Evolutionary conservation across 2,113 vertebrate species (phyloP), one percentile per base, ranked within the genome.

Genomic region (Circaetus cinerascens): DNA sequence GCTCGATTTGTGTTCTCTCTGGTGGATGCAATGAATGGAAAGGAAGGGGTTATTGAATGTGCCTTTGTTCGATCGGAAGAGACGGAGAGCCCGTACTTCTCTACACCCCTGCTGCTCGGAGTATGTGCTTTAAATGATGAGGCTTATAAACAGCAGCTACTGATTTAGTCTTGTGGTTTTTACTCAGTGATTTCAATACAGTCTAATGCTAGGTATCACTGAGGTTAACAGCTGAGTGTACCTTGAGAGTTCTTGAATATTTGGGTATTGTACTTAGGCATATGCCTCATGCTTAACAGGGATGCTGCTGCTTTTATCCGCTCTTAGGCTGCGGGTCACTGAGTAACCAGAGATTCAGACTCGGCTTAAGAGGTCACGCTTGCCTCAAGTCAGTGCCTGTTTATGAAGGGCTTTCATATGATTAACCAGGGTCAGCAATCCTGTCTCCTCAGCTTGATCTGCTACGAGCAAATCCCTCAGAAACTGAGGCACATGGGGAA

Each of bases 1-100:
- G 99, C 99, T 86, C 98, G 99, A 1, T 99, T 99, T 93, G 99
- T 99, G 73, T 99, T 99, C 98, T 99, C 99, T 7, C 97, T 99
- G 41, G 74, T 99, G 97, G 99, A 99, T 6, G 99, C 99, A 17
- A 99, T 99, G 98, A 99, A 99, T 2, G 99, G 99, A 5, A 99
- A 99, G 96, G 98, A 99, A 68, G 99, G 99, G 1, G 99, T 99
- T 14, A 98, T 99, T 3, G 99, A 99, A 74, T 99, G 99, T 62
- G 97, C 99, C 23, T 99, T 98, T 19, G 98, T 99, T 69, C 98
- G 98, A 20, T 99, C 99, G 0, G 98, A 99, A 4, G 99, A 99
- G 89, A 99, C 99, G 0, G 99, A 99, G 90, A 99, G 99, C 94
- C 97, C 99, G 0, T 99, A 99, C 95, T 99, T 99, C 98, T 99